Percentiles rank a stretch among this genome's conserved stretches.
These are phyloP conservation scores for Tiphia femorata DNA, from an alignment of 2,888 invertebrate species.

Conservation along the genomic window DNA sequence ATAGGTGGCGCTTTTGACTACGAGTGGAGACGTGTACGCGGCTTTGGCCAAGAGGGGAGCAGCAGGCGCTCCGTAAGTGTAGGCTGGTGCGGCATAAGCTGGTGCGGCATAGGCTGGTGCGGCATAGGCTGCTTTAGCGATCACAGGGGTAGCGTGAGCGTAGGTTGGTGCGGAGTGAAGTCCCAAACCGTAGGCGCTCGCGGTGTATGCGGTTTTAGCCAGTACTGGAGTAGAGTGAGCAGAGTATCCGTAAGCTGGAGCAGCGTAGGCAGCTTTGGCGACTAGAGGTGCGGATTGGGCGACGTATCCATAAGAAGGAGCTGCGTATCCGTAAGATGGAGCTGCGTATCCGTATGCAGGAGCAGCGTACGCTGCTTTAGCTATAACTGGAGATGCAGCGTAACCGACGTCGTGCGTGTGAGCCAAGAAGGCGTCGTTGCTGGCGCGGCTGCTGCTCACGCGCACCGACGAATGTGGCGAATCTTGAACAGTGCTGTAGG, in stretches of 20 bases:
- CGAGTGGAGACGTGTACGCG: constrained; percentile 21
- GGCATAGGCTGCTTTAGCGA: constrained; percentile 24
- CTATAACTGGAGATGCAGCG: constrained; percentile 27
- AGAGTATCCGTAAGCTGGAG: constrained; percentile 17
- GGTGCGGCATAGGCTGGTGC: constrained; percentile 27
- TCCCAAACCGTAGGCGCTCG: constrained; percentile 11
- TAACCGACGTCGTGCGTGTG: constrained; percentile 28
- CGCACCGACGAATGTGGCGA: constrained; percentile 54
- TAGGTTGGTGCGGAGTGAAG: constrained; percentile 14
- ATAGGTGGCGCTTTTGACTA: constrained; percentile 1
- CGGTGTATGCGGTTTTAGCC: constrained; percentile 37
- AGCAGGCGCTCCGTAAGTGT: constrained; percentile 20
- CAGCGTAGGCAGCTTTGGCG: constrained; percentile 9
- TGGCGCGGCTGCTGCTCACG: constrained; percentile 52
- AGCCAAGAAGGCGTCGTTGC: constrained; percentile 46
- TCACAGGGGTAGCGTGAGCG: constrained; percentile 7
- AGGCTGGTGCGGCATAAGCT: constrained; percentile 25
- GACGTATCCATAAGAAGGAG: constrained; percentile 5
- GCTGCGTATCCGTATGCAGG: constrained; percentile 14
- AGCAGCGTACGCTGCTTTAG: constrained; percentile 37
- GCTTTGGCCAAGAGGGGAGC: constrained; percentile 18
- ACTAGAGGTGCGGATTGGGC: constrained; percentile 2
- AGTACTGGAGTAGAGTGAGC: constrained; percentile 29
- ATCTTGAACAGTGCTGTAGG: constrained; percentile 53
- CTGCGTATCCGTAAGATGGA: constrained; percentile 10